These are phyloP conservation scores for Rhinoptilus africanus DNA, from an alignment of 2,113 vertebrate species.

Conservation along the genomic window DNA sequence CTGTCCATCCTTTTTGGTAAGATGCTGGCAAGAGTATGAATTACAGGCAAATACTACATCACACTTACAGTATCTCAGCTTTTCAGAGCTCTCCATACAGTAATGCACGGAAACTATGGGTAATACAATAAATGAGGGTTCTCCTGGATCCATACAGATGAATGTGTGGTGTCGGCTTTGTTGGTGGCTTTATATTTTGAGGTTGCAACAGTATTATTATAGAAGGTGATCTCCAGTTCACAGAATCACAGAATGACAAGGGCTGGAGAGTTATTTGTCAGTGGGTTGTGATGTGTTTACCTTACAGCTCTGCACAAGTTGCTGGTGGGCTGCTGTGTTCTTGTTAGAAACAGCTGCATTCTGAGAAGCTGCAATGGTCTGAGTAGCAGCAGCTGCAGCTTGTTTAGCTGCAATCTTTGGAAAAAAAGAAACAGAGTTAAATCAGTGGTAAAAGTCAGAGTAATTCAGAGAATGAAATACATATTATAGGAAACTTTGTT, in stretches of 20 bases:
- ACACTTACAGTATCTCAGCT: neutral
- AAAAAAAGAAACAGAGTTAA: neutral
- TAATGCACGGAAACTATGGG: neutral
- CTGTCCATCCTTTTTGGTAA: neutral
- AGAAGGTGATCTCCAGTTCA: neutral
- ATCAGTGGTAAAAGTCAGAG: neutral
- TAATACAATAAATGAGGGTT: neutral
- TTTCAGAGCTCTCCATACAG: neutral
- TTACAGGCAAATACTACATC: neutral
- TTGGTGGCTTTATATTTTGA: neutral
- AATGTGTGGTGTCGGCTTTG: accelerated
- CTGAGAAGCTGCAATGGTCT: constrained; percentile 97
- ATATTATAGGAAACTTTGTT: neutral
- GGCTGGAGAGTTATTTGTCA: neutral
- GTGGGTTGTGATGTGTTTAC: constrained; percentile 63
- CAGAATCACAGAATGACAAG: no score
- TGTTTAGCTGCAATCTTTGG: constrained; percentile 93
- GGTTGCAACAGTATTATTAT: neutral
- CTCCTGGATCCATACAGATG: neutral
- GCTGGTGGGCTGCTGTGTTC: constrained; percentile 93
- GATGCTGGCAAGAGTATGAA: neutral
- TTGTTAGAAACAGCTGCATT: constrained; percentile 95
- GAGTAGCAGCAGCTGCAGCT: constrained; percentile 94
- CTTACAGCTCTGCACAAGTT: constrained; percentile 98
- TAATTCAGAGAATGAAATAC: neutral